Base-by-base conservation (phyloP, 2,888 invertebrate species). In the Heliconius hortense region DNA sequence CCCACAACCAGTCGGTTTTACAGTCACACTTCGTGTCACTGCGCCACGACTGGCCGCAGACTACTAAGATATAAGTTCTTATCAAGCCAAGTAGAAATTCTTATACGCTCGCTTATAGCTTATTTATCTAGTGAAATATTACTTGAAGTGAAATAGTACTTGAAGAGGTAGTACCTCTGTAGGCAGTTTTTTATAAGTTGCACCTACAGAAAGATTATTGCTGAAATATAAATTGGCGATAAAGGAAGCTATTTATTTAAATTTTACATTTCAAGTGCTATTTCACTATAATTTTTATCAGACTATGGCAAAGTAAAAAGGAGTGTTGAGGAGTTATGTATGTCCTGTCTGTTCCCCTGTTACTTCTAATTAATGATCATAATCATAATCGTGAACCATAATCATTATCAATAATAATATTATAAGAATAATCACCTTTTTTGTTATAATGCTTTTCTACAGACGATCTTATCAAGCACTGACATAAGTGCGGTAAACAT, bases 381-480 rank as follows among this genome's bases (percentile, higher is more conserved):
- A 8, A 31, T 31, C 31, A 63, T 63, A 10, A 13, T n/a, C 35
- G 10, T n/a, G n/a, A 13, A 21, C 53, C 21, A 7, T 21, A 8
- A 53, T 53, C 8, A 53, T 53, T 53, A 21, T n/a, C n/a, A 53
- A 53, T n/a, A 53, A 53, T 21, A 53, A 53, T 21, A 53, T 53
- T n/a, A n/a, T 53, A 53, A 53, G 18, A 53, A 2, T 53, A n/a
- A 53, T 53, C 53, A 53, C n/a, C 1, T n/a, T 53, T 53, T 53
- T 53, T 53, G n/a, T 53, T n/a, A 8, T n/a, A 5, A 24, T n/a
- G n/a, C 39, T 73, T 77, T 73, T 21, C 83, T 83, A 39, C 81
- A 90, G 89, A 81, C 85, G 43, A 81, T 89, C 21, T 66, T 77
- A n/a, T 82, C 85, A 21, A 84, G 84, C 5, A 80, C 79, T 18